phyloP scores from a whole-genome alignment of 2,797 vertebrate genomes.

The Gobio occitaniae region DNA sequence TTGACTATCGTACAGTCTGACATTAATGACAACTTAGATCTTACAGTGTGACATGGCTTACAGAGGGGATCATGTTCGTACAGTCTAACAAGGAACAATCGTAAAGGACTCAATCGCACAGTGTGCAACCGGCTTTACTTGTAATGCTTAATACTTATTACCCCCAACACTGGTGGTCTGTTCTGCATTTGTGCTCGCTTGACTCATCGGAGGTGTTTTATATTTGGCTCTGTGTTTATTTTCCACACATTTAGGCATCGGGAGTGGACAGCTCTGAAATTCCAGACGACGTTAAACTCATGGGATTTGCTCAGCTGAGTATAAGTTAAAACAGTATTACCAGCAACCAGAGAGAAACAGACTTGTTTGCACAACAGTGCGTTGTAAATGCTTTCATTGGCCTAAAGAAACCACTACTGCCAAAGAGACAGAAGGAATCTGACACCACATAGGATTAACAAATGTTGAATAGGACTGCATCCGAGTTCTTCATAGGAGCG shows the following conservation, averaged over 20 bases:
- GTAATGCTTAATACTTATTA: too few species aligned
- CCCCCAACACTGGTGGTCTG: too few species aligned
- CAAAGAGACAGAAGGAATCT: slow-evolving; percentile 88
- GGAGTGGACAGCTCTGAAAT: slow-evolving; percentile 94
- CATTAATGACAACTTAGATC: too few species aligned
- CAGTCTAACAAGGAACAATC: too few species aligned
- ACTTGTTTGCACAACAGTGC: slow-evolving; percentile 61
- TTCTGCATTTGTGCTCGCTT: neutral
- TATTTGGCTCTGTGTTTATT: neutral
- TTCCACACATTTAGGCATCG: slow-evolving; percentile 82
- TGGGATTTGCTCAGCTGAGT: slow-evolving; percentile 98
- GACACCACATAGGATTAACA: slow-evolving; percentile 70
- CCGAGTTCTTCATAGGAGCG: slow-evolving; percentile 68
- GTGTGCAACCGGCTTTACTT: too few species aligned
- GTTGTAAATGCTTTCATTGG: slow-evolving; percentile 76
- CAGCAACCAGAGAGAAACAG: slow-evolving; percentile 76
- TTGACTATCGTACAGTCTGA: too few species aligned
- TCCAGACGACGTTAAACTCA: slow-evolving; percentile 93
- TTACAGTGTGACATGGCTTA: too few species aligned
- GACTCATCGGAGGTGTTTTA: slow-evolving; percentile 6
- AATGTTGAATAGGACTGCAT: slow-evolving; percentile 42
- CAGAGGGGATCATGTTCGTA: too few species aligned
- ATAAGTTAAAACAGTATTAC: slow-evolving; percentile 89
- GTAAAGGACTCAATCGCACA: too few species aligned
- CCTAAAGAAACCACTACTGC: slow-evolving; percentile 94